These are phyloP conservation scores for Matsumyia berberina DNA, from an alignment of 2,888 invertebrate genomes.

Conservation along the genomic window DNA sequence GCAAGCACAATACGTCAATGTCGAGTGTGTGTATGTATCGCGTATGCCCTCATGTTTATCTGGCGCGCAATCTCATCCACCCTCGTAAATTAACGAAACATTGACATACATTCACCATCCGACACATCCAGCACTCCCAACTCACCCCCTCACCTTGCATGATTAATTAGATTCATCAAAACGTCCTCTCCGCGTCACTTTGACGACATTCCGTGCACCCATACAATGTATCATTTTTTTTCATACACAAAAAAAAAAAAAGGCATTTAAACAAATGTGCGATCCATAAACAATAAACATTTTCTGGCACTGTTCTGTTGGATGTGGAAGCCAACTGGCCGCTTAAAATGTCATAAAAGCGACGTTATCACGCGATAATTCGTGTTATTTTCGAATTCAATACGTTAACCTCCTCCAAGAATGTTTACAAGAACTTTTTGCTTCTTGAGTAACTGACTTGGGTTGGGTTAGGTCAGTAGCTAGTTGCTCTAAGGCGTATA, in stretches of 20 bases:
- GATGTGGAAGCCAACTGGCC: constrained; percentile 4
- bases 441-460: not conserved
- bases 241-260: no score
- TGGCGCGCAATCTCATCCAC: constrained; percentile 44
- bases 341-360: constrained; percentile 37
- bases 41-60: constrained; percentile 40
- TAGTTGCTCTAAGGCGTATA: not conserved
- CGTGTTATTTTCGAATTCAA: constrained; percentile 35
- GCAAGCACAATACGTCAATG: constrained; percentile 33
- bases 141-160: constrained; percentile 15
- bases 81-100: constrained; percentile 63
- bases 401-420: constrained; percentile 3
- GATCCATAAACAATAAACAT: not conserved
- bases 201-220: constrained; percentile 4
- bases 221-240: not conserved
- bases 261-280: constrained; percentile 1
- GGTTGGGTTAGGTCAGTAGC: constrained; percentile 24
- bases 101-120: constrained; percentile 63
- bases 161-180: constrained; percentile 48
- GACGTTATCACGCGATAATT: constrained; percentile 41
- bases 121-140: constrained; percentile 9
- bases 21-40: not conserved
- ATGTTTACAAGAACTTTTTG: not conserved
- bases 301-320: not conserved
- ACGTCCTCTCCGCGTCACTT: constrained; percentile 16